A percentile compares a stretch with the other conserved stretches of the same genome.
Evolutionary conservation across 2,888 invertebrate species (phyloP).

Genomic region (Parthenolecanium corni): DNA sequence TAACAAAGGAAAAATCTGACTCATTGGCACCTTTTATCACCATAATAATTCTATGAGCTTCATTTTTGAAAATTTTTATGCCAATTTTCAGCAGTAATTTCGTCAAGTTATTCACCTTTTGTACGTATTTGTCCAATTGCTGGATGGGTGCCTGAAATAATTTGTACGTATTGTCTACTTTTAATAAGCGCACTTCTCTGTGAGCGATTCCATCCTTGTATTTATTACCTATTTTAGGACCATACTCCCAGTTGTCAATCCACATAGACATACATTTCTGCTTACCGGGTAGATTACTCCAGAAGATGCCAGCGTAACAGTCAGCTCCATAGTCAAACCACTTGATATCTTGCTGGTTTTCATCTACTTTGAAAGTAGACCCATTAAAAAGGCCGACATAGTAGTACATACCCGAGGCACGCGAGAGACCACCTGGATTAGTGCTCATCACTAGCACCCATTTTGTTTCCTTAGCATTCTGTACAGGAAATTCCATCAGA

Average conservation of each 20-base stretch:
- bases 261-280: conserved; percentile 7
- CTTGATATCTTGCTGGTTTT: background rate
- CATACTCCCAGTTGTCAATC: conserved; percentile 22
- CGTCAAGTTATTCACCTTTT: background rate
- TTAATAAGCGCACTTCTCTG: background rate
- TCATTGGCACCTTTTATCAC: background rate
- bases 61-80: background rate
- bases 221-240: background rate
- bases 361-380: conserved; percentile 31
- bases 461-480: conserved; percentile 22
- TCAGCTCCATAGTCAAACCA: conserved; percentile 18
- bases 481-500: conserved; percentile 39
- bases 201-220: background rate
- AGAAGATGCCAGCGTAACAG: conserved; percentile 19
- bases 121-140: background rate
- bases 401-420: conserved; percentile 38
- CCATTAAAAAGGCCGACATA: conserved; percentile 42
- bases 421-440: conserved; percentile 36
- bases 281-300: conserved; percentile 5
- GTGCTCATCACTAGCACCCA: conserved; percentile 42
- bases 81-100: background rate
- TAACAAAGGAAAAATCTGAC: background rate
- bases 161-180: background rate
- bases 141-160: background rate
- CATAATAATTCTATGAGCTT: background rate